phyloP scores from a whole-genome alignment of 2,888 invertebrate species.

The Rhagium mordax region DNA sequence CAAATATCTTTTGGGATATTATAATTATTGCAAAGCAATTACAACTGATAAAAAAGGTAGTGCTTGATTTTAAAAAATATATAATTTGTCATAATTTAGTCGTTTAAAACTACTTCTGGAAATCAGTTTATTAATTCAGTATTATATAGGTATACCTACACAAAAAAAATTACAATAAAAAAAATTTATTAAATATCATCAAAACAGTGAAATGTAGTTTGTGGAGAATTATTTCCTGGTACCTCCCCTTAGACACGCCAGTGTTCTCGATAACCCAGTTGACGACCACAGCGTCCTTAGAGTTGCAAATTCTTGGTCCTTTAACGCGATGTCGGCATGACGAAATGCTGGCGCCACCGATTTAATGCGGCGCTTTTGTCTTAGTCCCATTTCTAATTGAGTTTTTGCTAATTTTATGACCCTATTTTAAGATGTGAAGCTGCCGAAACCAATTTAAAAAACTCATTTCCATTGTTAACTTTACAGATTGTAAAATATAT shows the following conservation, averaged over 20 bases:
- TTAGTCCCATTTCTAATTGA: constrained; percentile 56
- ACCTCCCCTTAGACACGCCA: constrained; percentile 22
- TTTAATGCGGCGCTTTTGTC: constrained; percentile 55
- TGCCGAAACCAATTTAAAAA: constrained; percentile 26
- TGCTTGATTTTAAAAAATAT: too few species aligned
- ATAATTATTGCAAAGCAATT: too few species aligned
- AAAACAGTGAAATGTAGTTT: too few species aligned
- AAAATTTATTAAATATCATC: too few species aligned
- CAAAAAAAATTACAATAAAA: too few species aligned
- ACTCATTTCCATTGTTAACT: constrained; percentile 40
- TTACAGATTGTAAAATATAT: constrained; percentile 22
- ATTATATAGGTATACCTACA: too few species aligned
- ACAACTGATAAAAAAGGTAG: too few species aligned
- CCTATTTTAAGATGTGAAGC: constrained; percentile 33
- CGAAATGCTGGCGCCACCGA: constrained; percentile 55
- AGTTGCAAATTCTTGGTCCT: constrained; percentile 43
- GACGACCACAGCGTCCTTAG: constrained; percentile 36
- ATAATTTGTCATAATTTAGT: too few species aligned
- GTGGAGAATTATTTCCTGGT: background rate
- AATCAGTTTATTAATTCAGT: too few species aligned
- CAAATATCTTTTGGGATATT: too few species aligned
- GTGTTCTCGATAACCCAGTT: constrained; percentile 32
- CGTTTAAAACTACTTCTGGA: too few species aligned
- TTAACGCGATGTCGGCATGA: constrained; percentile 42
- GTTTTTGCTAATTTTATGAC: constrained; percentile 58